Conservation (phyloP, 2,113 vertebrate species). For the Laterallus jamaicensis region DNA sequence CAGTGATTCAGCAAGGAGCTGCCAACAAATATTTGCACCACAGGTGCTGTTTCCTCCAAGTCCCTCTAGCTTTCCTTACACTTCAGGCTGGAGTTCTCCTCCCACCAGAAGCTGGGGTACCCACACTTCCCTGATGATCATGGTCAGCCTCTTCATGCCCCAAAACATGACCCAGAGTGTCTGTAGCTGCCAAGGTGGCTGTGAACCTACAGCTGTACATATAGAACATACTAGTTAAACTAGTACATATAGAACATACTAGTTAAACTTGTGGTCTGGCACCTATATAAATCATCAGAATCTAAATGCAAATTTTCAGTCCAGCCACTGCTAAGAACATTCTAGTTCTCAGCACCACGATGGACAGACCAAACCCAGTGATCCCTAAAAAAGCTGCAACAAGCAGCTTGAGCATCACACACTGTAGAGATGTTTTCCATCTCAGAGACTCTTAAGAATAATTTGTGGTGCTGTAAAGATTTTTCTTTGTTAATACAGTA, state of each 20-base stretch:
- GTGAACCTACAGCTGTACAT: background rate
- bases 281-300: background rate
- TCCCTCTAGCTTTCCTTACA: background rate
- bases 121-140: background rate
- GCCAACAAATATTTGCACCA: background rate
- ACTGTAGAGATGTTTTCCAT: background rate
- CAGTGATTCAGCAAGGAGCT: background rate
- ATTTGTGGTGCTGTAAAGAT: background rate
- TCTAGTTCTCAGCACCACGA: background rate
- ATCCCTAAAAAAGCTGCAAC: background rate
- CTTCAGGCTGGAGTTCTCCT: background rate
- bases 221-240: background rate
- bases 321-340: background rate
- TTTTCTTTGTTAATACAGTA: background rate
- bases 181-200: background rate
- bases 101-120: too few species aligned
- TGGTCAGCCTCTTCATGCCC: background rate
- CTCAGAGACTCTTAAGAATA: background rate
- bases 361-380: background rate
- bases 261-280: background rate
- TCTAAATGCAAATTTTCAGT: background rate
- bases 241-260: background rate
- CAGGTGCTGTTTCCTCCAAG: accelerated
- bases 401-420: background rate
- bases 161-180: background rate